Base-by-base conservation (phyloP, 2,888 invertebrate genomes). In the Mythimna albipuncta region DNA sequence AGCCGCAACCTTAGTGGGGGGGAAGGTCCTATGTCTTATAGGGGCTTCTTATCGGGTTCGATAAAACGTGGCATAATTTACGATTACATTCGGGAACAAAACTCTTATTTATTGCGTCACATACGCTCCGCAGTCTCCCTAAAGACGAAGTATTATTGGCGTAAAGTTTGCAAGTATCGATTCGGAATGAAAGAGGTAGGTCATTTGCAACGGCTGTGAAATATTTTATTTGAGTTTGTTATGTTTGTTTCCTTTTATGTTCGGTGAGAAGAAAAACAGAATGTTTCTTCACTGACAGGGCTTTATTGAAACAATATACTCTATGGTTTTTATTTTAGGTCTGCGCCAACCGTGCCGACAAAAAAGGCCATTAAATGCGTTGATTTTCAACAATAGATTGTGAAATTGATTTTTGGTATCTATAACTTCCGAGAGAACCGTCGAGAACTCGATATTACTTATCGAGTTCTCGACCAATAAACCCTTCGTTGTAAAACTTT, bases 51-150 rank as follows among this genome's bases (percentile, higher is more conserved):
- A 83, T 75, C 68, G 80, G 64, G 69, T 85, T 85, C 88, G 85
- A 87, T 88, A 86, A 83, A 85, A 82, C 86, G 82, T 77, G 79
- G 62, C 77, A 81, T 84, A 86, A 88, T 87, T 88, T 86, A 88
- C 84, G 84, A 86, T 87, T 85, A 86, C 83, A 81, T 77, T 81
- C 72, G 71, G 68, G 74, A 73, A 74, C 78, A 83, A 81, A 76
- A 82, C 81, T 87, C 78, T 83, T 87, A 84, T 88, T 86, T 85
- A 85, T 81, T 75, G 79, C 66, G 62, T 74, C 83, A 77, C 76
- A 82, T 77, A 75, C 76, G 72, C 73, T 69, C 6, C 55, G 59
- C 69, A 58, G 19, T 58, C 35, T 67, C 69, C 65, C 61, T 54
- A 57, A 69, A 73, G 68, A 61, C 54, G 54, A 64, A 64, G 72